A percentile compares a stretch with the other conserved stretches of the same genome.
These are phyloP conservation scores for Arnoldichthys spilopterus DNA, from an alignment of 2,797 vertebrate genomes.

Conservation along the genomic window DNA sequence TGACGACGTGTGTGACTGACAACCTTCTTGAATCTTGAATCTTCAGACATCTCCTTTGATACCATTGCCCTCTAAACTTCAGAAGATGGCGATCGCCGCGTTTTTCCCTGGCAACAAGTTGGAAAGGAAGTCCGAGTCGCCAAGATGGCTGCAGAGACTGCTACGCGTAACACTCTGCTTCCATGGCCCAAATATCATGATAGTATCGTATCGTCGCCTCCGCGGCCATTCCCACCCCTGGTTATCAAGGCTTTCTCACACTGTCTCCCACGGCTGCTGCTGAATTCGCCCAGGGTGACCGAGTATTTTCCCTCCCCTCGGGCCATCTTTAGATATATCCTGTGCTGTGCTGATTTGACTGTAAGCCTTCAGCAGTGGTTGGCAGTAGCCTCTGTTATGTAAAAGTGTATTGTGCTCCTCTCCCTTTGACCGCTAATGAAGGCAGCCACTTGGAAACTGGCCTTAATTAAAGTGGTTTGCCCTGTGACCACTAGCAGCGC, in stretches of 20 bases:
- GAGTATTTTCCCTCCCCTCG: conserved; percentile 16
- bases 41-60: too few relatives aligned
- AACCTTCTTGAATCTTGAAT: too few relatives aligned
- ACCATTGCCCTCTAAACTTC: too few relatives aligned
- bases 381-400: conserved; percentile 62
- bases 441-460: conserved; percentile 59
- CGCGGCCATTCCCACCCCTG: too few relatives aligned
- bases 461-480: conserved; percentile 67
- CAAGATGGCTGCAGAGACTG: too few relatives aligned
- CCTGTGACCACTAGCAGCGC: conserved; percentile 44
- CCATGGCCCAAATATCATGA: too few relatives aligned
- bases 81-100: too few relatives aligned
- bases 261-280: neutral
- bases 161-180: too few relatives aligned
- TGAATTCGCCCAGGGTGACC: neutral
- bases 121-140: too few relatives aligned
- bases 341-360: conserved; percentile 28
- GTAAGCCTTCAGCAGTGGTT: conserved; percentile 56
- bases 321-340: conserved; percentile 28
- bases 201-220: too few relatives aligned
- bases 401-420: conserved; percentile 67
- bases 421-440: conserved; percentile 70
- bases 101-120: too few relatives aligned
- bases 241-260: neutral
- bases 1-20: too few relatives aligned